Evolutionary conservation across 2,113 vertebrate genomes (phyloP).

Genomic region (Dipodomys stephensi): DNA sequence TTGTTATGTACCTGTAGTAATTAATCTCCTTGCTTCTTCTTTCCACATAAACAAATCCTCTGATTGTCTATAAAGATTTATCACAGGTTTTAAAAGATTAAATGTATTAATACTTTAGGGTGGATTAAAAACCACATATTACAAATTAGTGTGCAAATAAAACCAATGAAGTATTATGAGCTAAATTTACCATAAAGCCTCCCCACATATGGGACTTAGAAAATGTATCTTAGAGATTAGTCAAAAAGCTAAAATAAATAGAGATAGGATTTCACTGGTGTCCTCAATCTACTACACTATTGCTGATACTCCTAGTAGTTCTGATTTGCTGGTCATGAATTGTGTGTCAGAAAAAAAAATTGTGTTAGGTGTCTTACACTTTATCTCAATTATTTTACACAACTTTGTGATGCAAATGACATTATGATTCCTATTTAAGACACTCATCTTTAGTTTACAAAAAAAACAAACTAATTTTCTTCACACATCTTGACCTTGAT

Average conservation of each 20-base stretch:
- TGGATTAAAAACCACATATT: slow-evolving; percentile 11
- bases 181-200: background rate
- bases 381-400: background rate
- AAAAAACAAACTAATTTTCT: background rate
- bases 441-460: background rate
- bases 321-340: background rate
- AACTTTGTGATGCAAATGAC: background rate
- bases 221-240: background rate
- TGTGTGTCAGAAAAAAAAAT: background rate
- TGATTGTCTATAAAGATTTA: background rate
- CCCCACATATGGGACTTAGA: background rate
- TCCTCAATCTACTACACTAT: background rate
- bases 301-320: background rate
- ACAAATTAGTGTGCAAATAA: background rate
- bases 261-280: background rate
- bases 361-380: background rate
- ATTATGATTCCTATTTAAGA: background rate
- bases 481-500: background rate
- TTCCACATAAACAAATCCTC: background rate
- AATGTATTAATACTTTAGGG: background rate
- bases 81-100: background rate
- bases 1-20: slow-evolving; percentile 18
- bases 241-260: background rate
- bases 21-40: slow-evolving; percentile 17
- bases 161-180: background rate